phyloP scores from a whole-genome alignment of 2,888 invertebrate genomes.

The Heliconius ethilla region DNA sequence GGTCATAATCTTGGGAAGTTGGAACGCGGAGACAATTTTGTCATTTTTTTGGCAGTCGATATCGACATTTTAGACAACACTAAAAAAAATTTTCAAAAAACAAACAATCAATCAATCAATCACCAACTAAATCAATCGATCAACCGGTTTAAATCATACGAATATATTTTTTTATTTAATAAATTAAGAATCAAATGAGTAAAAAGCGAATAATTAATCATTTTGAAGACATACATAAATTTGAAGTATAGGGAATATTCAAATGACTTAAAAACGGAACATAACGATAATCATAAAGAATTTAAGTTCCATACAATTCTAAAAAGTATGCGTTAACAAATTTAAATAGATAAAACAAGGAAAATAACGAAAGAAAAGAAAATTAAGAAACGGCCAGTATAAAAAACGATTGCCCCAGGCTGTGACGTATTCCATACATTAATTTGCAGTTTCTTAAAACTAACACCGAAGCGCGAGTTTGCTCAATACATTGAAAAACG shows the following conservation, averaged over 20 bases:
- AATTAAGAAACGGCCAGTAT: neutral
- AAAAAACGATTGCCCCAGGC: constrained; percentile 5
- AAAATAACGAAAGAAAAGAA: neutral
- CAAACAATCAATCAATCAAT: neutral
- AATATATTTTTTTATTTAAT: neutral
- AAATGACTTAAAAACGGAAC: neutral
- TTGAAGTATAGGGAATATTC: neutral
- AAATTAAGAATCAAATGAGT: constrained; percentile 1
- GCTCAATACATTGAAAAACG: neutral
- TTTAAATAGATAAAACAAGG: neutral
- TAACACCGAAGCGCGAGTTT: constrained; percentile 17
- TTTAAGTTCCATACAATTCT: neutral
- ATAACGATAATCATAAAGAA: too few relatives aligned
- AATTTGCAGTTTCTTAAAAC: neutral
- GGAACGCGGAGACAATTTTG: constrained; percentile 56
- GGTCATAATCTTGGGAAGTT: constrained; percentile 73
- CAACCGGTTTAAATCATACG: neutral
- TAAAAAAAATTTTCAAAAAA: neutral
- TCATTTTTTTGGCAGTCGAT: constrained; percentile 43
- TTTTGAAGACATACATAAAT: neutral
- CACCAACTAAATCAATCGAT: neutral
- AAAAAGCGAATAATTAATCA: neutral
- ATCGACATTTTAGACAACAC: constrained; percentile 24
- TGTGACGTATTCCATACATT: constrained; percentile 1
- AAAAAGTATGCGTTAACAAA: neutral